Conservation (phyloP, 1,140 invertebrate genomes). For the Rhynchophorus ferrugineus region DNA sequence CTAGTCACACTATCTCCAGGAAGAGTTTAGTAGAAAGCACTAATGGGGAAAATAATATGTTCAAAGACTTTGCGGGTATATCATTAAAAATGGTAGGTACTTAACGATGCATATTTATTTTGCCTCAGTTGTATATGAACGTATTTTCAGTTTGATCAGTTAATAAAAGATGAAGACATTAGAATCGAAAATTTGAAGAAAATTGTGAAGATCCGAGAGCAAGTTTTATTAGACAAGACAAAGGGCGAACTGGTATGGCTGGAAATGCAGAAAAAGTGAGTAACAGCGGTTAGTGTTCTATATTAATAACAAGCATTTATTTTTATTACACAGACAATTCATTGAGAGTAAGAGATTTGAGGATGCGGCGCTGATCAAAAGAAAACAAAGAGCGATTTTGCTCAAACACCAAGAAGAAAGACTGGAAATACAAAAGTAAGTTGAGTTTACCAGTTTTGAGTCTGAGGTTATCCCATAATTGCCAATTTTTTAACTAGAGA, state of each 20-base stretch:
- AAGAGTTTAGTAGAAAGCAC: no score
- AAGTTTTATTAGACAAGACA: constrained; percentile 35
- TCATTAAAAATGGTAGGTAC: constrained; percentile 35
- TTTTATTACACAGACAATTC: constrained; percentile 33
- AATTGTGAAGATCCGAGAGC: constrained; percentile 37
- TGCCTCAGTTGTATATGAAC: not conserved
- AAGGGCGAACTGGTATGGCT: constrained; percentile 38
- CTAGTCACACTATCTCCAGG: not conserved
- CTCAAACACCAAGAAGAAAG: constrained; percentile 38
- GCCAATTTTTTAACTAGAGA: no score
- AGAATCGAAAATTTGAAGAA: constrained; percentile 37
- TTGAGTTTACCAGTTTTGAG: not conserved
- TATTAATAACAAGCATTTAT: no score
- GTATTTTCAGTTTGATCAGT: constrained; percentile 36
- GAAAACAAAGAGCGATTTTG: constrained; percentile 39
- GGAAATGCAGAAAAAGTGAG: constrained; percentile 40
- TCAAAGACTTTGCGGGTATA: constrained; percentile 26
- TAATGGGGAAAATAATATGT: constrained; percentile 13
- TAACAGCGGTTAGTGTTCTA: no score
- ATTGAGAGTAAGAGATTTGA: constrained; percentile 36
- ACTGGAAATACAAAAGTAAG: constrained; percentile 39
- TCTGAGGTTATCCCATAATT: no score
- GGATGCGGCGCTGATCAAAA: constrained; percentile 38
- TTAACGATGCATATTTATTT: not conserved
- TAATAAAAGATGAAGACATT: constrained; percentile 39